Percentiles rank a stretch among this genome's conserved stretches.
These are phyloP conservation scores for Caenorhabditis uteleia DNA, from an alignment of 2,888 invertebrate species.

Conservation along the genomic window DNA sequence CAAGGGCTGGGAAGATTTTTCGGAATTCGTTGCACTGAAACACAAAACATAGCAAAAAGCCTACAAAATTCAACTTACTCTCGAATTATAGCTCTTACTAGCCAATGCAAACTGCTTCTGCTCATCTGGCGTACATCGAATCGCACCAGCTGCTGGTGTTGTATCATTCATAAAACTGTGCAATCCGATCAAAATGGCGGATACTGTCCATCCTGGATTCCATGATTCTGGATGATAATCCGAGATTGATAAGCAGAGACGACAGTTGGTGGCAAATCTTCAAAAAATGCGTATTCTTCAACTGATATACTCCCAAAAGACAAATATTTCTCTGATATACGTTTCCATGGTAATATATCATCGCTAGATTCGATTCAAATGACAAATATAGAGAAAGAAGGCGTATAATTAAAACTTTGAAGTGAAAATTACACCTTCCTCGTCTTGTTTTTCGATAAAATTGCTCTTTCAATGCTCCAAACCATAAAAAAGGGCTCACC, in stretches of 20 bases:
- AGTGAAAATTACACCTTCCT: too few species aligned
- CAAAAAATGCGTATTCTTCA: constrained; percentile 5
- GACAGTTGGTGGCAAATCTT: constrained; percentile 63
- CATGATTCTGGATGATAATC: constrained; percentile 97
- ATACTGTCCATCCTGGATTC: constrained; percentile 97
- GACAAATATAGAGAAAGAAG: too few species aligned
- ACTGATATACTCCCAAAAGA: constrained; percentile 3
- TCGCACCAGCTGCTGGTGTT: constrained; percentile 87
- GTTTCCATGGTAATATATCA: too few species aligned
- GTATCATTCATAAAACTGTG: constrained; percentile 81
- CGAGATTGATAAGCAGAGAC: constrained; percentile 88
- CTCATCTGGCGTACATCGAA: constrained; percentile 72
- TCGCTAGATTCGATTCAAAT: too few species aligned
- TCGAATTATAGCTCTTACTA: constrained; percentile 86
- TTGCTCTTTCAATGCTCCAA: background rate
- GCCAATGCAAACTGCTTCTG: constrained; percentile 72
- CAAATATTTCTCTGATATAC: constrained; percentile 3
- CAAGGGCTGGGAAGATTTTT: constrained; percentile 4
- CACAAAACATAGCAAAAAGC: background rate
- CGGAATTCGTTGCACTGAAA: constrained; percentile 24
- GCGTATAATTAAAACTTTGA: too few species aligned
- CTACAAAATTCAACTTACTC: constrained; percentile 21
- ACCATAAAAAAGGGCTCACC: constrained; percentile 57
- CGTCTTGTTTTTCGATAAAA: background rate
- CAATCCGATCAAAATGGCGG: constrained; percentile 80